Percentiles rank a stretch among this genome's conserved stretches.
Evolutionary conservation across 2,888 invertebrate genomes (phyloP).

Genomic region (Leptinotarsa juncta): DNA sequence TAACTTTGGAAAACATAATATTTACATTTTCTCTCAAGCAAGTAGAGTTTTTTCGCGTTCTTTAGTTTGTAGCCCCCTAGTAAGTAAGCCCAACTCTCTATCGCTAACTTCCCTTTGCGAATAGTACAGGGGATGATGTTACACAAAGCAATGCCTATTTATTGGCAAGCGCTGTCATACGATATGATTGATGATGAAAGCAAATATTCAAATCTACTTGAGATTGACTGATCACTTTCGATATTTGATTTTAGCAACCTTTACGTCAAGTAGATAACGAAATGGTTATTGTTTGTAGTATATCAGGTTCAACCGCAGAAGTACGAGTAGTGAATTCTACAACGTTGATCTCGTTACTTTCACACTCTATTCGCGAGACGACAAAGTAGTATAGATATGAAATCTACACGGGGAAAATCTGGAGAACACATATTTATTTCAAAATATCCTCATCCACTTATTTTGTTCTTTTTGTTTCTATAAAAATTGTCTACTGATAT

Average conservation of each 20-base stretch:
- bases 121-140: slow-evolving; percentile 28
- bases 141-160: slow-evolving; percentile 23
- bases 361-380: no score
- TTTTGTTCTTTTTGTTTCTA: no score
- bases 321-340: no score
- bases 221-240: slow-evolving; percentile 50
- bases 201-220: slow-evolving; percentile 52
- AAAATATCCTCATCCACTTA: no score
- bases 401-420: no score
- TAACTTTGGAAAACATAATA: background rate
- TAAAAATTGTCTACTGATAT: no score
- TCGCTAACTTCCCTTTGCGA: background rate
- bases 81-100: background rate
- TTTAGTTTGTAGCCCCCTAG: background rate
- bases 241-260: slow-evolving; percentile 35
- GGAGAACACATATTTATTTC: no score
- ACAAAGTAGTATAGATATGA: no score
- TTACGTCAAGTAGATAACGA: background rate
- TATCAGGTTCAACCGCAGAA: background rate
- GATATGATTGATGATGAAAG: slow-evolving; percentile 52
- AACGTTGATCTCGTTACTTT: no score
- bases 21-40: background rate
- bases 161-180: slow-evolving; percentile 37
- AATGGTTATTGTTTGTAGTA: background rate
- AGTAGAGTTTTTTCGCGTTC: background rate